Conservation (phyloP, 2,797 vertebrate genomes). For the Hapalemur alaotrensis region DNA sequence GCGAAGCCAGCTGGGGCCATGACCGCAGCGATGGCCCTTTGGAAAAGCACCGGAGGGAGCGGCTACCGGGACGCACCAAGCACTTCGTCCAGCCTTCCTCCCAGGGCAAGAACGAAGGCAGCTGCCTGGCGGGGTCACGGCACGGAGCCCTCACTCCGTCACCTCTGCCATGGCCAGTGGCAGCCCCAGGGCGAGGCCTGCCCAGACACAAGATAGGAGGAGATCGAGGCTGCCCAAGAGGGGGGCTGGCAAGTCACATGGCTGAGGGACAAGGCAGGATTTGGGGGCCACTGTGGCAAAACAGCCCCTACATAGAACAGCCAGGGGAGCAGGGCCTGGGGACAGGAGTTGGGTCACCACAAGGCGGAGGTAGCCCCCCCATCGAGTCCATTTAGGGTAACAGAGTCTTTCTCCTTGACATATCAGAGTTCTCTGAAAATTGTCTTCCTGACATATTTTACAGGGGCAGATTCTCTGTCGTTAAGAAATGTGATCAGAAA, state of each 20-base stretch:
- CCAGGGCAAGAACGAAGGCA: accelerated
- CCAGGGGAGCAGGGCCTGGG: background rate
- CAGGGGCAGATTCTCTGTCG: constrained; percentile 98
- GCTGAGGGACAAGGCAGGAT: accelerated
- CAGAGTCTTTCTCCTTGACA: accelerated
- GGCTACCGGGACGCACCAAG: accelerated
- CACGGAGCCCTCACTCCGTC: accelerated
- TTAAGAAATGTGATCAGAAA: constrained; percentile 95
- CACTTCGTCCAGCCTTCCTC: background rate
- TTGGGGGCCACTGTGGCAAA: accelerated
- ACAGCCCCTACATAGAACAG: accelerated
- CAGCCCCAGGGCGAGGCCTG: background rate
- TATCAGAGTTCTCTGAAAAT: background rate
- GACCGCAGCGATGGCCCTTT: accelerated
- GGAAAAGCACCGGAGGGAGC: accelerated
- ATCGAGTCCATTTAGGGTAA: accelerated
- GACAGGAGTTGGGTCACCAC: accelerated
- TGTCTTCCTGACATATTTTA: background rate
- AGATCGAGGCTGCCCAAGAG: background rate
- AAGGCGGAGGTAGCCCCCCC: accelerated
- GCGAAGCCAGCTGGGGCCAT: accelerated
- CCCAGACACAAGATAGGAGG: too few species aligned
- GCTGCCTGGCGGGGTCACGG: background rate
- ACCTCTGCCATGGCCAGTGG: background rate
- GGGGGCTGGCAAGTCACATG: accelerated